Evolutionary conservation across 2,797 vertebrate species (phyloP).

Genomic region (Coregonus ussuriensis): DNA sequence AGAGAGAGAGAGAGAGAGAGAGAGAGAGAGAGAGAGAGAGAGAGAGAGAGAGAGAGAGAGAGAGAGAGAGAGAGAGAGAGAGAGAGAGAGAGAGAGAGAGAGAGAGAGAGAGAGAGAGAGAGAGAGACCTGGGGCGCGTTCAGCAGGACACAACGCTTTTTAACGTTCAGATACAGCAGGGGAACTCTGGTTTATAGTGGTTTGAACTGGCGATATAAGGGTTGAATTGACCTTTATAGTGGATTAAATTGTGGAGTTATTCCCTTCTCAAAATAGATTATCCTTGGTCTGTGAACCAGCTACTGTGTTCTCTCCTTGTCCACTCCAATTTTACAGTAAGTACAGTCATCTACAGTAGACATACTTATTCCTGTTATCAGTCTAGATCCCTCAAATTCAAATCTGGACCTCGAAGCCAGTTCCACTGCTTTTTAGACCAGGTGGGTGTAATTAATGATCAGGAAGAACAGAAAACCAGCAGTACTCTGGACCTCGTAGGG

Average conservation of each 20-base stretch:
- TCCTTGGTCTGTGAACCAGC: neutral
- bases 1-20: neutral
- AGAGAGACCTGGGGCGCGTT: too few species aligned
- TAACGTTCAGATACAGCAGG: too few species aligned
- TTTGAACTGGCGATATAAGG: neutral
- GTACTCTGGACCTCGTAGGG: too few species aligned
- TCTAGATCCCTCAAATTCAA: too few species aligned
- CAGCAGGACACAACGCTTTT: too few species aligned
- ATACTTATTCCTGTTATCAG: too few species aligned
- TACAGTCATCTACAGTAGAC: neutral
- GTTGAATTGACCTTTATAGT: neutral
- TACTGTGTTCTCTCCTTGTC: neutral
- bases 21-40: neutral
- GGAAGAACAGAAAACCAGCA: too few species aligned
- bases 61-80: neutral
- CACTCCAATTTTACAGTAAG: neutral
- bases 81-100: neutral
- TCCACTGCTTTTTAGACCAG: too few species aligned
- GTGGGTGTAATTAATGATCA: too few species aligned
- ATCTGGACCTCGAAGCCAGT: too few species aligned
- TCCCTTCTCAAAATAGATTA: neutral
- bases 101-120: neutral
- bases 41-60: neutral
- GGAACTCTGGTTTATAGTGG: too few species aligned
- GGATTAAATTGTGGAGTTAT: neutral